Base-by-base conservation (phyloP, 2,797 vertebrate species). In the Clamator glandarius region DNA sequence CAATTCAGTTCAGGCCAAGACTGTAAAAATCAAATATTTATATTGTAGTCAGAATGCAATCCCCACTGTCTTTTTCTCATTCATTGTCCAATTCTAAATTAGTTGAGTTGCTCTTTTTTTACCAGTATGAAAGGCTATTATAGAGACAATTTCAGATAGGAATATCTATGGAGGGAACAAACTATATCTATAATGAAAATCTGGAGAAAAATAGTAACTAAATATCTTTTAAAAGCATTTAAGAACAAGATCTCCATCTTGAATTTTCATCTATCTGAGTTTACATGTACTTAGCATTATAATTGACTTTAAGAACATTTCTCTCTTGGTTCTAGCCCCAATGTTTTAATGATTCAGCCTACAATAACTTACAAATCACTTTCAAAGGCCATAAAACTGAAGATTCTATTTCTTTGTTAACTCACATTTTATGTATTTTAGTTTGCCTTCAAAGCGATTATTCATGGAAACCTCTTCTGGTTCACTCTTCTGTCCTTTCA, bases 341-440 rank as follows among this genome's bases (percentile, higher is more conserved):
- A 55, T 17, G 20, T 62, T 54, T 81, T 57, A 76, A 48, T 67
- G 31, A 85, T 51, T 93, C 58, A 78, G 35, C 55, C 66, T 68
- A 33, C 10, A 90, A 26, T 55, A 68, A 75, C 84, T 75, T 73
- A 24, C 15, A 84, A 85, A 80, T 91, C 55, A 48, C 28, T 48
- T 35, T 66, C 63, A 78, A 86, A 84, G 8, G 20, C 51, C 91
- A 44, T 7, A 84, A 90, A 93, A 68, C 31, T 59, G 55, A 94
- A 84, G 35, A 92, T 36, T 36, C 88, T 24, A 17, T 93, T 81
- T 68, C 58, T 68, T 92, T 77, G 63, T 81, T 86, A 88, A 72
- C 15, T 84, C 66, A 62, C 9, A 51, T 89, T 87, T 92, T 73
- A 84, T 18, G 29, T 51, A 51, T 54, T 83, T 88, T 55, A 54